Evolutionary conservation across 2,888 invertebrate genomes (phyloP).

Genomic region (Biston stratarius): DNA sequence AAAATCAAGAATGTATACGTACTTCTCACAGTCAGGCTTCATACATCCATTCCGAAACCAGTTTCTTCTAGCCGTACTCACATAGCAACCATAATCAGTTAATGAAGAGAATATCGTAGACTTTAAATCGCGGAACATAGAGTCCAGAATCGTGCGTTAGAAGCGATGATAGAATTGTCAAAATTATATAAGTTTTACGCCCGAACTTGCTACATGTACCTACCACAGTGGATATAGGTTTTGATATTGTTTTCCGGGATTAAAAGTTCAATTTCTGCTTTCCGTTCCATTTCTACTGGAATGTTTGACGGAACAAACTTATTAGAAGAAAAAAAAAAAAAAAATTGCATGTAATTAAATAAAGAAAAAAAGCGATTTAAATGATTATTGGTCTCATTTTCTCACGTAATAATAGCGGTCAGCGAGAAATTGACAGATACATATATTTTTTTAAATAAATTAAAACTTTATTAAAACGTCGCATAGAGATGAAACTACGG

Average conservation of each 20-base stretch:
- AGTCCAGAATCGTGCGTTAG: conserved; percentile 14
- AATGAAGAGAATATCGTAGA: conserved; percentile 16
- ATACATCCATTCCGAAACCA: conserved; percentile 48
- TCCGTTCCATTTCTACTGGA: too few relatives aligned
- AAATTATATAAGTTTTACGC: conserved; percentile 46
- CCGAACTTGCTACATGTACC: conserved; percentile 42
- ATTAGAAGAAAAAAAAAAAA: too few relatives aligned
- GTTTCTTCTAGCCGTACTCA: conserved; percentile 44
- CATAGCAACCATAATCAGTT: conserved; percentile 32
- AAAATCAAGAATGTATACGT: conserved; percentile 42
- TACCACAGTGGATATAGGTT: conserved; percentile 20
- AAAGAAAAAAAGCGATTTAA: too few relatives aligned
- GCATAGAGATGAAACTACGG: too few relatives aligned
- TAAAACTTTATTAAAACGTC: too few relatives aligned
- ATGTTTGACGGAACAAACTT: not conserved
- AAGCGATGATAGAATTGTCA: conserved; percentile 34
- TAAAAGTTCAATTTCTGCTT: not conserved
- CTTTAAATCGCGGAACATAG: conserved; percentile 13
- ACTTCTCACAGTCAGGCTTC: conserved; percentile 45
- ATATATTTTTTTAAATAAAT: too few relatives aligned
- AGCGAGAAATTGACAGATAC: too few relatives aligned
- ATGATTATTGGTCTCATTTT: too few relatives aligned
- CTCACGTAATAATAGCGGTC: too few relatives aligned
- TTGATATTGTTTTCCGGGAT: not conserved
- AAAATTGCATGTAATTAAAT: too few relatives aligned